These are phyloP conservation scores for Delichon dasypus DNA, from an alignment of 2,797 vertebrate genomes.

Conservation along the genomic window DNA sequence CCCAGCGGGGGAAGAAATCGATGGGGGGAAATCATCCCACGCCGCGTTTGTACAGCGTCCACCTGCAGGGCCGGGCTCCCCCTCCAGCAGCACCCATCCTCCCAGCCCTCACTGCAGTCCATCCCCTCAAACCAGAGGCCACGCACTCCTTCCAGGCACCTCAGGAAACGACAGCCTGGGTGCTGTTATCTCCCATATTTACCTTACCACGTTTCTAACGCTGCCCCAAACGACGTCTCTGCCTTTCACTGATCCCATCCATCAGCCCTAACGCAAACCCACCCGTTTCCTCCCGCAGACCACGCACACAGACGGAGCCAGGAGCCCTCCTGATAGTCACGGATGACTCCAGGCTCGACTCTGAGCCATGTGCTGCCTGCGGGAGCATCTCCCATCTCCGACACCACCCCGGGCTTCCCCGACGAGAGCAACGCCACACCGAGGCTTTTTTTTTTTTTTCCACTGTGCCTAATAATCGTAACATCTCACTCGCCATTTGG, in stretches of 20 bases:
- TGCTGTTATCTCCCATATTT: neutral
- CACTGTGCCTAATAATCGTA: neutral
- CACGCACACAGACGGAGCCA: accelerated
- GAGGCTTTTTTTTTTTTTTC: neutral
- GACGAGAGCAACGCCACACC: neutral
- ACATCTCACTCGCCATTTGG: slow-evolving; percentile 57
- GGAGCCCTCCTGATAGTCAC: accelerated
- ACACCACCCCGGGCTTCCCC: neutral
- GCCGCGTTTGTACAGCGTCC: accelerated
- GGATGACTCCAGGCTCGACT: accelerated
- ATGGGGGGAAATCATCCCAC: accelerated
- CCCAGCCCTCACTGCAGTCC: neutral
- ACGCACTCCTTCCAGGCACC: neutral
- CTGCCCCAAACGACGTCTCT: neutral
- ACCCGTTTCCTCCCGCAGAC: neutral
- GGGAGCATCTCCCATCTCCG: neutral
- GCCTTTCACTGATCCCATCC: neutral
- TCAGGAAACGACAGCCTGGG: neutral
- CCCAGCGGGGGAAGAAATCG: accelerated
- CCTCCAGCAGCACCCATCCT: neutral
- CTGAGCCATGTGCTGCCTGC: accelerated
- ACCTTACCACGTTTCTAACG: accelerated
- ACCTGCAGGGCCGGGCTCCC: neutral
- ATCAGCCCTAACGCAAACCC: neutral
- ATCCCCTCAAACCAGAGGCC: neutral